A percentile compares a stretch with the other conserved stretches of the same genome.
Evolutionary conservation across 2,888 invertebrate genomes (phyloP).

Genomic region (Hydrotaea cyrtoneurina): DNA sequence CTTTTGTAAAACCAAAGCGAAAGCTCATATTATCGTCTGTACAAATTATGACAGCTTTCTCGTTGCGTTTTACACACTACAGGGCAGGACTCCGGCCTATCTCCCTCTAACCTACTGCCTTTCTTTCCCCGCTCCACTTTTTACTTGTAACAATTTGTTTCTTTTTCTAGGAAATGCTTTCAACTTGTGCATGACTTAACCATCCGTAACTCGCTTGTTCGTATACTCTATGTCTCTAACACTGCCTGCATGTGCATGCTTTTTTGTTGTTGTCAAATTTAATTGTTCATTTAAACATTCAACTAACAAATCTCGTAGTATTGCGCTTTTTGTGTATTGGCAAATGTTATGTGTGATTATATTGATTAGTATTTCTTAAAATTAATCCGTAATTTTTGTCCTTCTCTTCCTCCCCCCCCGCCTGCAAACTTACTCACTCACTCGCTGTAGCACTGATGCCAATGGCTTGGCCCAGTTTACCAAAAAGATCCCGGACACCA

Average conservation of each 20-base stretch:
- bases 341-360: slow-evolving; percentile 4
- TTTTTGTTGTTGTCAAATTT: not conserved
- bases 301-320: slow-evolving; percentile 9
- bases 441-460: slow-evolving; percentile 71
- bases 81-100: no score
- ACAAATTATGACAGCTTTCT: no score
- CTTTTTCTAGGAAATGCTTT: not conserved
- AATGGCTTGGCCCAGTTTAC: slow-evolving; percentile 71
- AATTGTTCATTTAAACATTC: not conserved
- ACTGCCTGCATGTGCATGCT: not conserved
- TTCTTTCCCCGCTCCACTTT: no score
- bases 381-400: not conserved
- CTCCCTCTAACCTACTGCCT: no score
- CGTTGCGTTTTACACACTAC: no score
- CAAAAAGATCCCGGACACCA: slow-evolving; percentile 88
- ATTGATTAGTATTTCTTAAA: not conserved
- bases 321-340: slow-evolving; percentile 43
- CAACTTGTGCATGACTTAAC: not conserved
- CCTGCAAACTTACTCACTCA: not conserved
- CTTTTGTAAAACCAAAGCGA: no score
- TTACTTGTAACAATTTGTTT: not conserved
- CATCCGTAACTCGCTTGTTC: no score
- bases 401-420: not conserved
- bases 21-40: no score
- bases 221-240: not conserved